phyloP scores from a whole-genome alignment of 2,113 vertebrate genomes.

The Muntiacus reevesi region DNA sequence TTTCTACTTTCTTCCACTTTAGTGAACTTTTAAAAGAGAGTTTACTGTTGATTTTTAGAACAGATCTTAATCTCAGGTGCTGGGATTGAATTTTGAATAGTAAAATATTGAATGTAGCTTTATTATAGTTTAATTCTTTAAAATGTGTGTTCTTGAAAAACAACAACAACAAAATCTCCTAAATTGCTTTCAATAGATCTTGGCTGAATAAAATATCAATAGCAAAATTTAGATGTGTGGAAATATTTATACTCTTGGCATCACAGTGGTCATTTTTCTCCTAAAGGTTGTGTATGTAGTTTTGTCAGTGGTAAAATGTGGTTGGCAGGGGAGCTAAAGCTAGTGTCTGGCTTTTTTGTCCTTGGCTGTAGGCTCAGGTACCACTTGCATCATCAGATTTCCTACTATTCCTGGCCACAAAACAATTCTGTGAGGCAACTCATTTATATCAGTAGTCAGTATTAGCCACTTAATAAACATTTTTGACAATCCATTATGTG shows the following conservation, averaged over 20 bases:
- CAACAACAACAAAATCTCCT: not conserved
- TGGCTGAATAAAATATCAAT: not conserved
- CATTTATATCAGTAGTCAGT: not conserved
- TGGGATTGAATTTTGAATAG: not conserved
- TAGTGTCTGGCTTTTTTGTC: not conserved
- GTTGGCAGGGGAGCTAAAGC: not conserved
- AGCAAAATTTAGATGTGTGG: not conserved
- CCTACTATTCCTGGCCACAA: not conserved
- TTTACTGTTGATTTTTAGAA: not conserved
- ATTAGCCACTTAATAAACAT: not conserved
- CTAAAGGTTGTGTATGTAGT: not conserved
- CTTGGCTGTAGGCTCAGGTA: not conserved
- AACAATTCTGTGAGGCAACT: not conserved
- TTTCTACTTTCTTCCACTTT: not conserved
- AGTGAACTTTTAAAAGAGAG: not conserved
- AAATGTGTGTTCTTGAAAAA: not conserved
- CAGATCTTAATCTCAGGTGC: not conserved
- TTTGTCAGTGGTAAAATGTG: not conserved
- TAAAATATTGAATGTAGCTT: not conserved
- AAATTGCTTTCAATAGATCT: not conserved
- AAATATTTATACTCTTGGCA: not conserved
- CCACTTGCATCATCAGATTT: not conserved
- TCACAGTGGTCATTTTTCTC: not conserved
- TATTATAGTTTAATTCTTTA: not conserved
- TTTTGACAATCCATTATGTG: conserved; percentile 25